These are phyloP conservation scores for Macquaria australasica DNA, from an alignment of 2,113 vertebrate species.

Conservation along the genomic window DNA sequence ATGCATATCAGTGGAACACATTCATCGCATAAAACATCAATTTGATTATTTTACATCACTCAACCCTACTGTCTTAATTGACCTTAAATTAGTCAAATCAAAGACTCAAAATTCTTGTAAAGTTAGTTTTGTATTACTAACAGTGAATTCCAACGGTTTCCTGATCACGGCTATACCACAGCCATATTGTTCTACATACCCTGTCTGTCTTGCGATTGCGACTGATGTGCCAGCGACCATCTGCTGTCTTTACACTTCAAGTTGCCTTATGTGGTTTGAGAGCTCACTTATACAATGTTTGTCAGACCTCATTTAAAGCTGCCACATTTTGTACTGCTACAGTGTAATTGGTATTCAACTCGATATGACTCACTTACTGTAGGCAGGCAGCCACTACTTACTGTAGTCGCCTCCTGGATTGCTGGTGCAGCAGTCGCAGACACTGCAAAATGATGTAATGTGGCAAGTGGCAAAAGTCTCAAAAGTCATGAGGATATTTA, in stretches of 20 bases:
- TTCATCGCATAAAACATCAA: background rate
- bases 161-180: background rate
- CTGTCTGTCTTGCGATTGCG: conserved; percentile 8
- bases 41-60: conserved; percentile 15
- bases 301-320: conserved; percentile 51
- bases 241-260: conserved; percentile 44
- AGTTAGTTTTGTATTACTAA: background rate
- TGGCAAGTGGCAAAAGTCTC: background rate
- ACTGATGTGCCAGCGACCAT: conserved; percentile 29
- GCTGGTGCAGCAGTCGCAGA: background rate
- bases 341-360: conserved; percentile 44
- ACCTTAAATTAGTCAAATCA: background rate
- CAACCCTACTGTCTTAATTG: background rate
- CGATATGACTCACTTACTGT: conserved; percentile 60
- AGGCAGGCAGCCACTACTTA: conserved; percentile 44
- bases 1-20: background rate
- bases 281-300: conserved; percentile 35
- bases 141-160: background rate
- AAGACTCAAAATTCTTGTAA: conserved; percentile 12
- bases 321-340: conserved; percentile 22
- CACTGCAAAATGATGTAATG: conserved; percentile 24
- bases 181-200: background rate
- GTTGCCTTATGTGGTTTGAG: conserved; percentile 24
- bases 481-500: conserved; percentile 21
- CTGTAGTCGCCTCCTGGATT: conserved; percentile 25